Conservation (phyloP, 1,140 invertebrate species). For the Dryas iulia region DNA sequence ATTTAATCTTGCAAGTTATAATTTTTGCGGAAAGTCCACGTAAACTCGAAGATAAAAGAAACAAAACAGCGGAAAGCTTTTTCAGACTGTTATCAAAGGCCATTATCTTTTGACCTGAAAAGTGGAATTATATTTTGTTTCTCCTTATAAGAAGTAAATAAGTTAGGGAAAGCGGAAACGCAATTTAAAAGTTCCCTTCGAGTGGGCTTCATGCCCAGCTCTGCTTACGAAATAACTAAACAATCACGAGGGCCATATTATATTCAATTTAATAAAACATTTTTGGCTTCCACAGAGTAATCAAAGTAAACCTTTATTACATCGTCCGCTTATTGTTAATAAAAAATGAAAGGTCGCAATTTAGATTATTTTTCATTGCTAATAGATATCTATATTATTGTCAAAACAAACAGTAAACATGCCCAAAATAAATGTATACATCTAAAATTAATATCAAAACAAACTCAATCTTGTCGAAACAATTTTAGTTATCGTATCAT, state of each 20-base stretch:
- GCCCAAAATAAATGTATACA: too few relatives aligned
- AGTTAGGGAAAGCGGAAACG: slow-evolving; percentile 64
- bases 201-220: slow-evolving; percentile 38
- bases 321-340: neutral
- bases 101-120: slow-evolving; percentile 75
- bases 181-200: slow-evolving; percentile 69
- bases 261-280: neutral
- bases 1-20: slow-evolving; percentile 76
- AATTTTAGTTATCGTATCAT: too few relatives aligned
- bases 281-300: neutral
- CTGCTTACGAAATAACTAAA: slow-evolving; percentile 43
- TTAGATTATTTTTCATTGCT: neutral
- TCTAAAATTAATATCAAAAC: too few relatives aligned
- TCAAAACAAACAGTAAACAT: too few relatives aligned
- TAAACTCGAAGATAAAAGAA: slow-evolving; percentile 72
- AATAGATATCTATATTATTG: too few relatives aligned
- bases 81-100: slow-evolving; percentile 73
- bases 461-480: too few relatives aligned
- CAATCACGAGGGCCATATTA: slow-evolving; percentile 2
- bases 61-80: slow-evolving; percentile 77
- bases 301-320: neutral
- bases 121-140: slow-evolving; percentile 74
- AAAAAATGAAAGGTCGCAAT: neutral
- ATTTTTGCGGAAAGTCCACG: slow-evolving; percentile 70
- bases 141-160: slow-evolving; percentile 72